Percentiles rank a stretch among this genome's conserved stretches.
These are phyloP conservation scores for Helogale parvula DNA, from an alignment of 2,113 vertebrate species.

Conservation along the genomic window DNA sequence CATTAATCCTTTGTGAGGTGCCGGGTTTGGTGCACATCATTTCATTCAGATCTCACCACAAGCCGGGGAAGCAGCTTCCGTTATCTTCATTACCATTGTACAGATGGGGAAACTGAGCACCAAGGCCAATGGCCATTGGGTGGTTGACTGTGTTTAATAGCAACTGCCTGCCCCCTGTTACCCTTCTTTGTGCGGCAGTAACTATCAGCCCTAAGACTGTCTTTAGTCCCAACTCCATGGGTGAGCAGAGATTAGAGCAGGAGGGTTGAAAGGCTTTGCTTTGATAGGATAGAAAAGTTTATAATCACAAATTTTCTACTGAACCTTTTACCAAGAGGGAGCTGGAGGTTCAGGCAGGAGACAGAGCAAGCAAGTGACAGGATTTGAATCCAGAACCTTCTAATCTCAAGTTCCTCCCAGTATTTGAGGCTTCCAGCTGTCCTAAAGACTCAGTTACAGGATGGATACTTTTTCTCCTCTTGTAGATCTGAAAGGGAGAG, in stretches of 20 bases:
- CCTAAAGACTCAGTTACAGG: neutral
- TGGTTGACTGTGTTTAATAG: neutral
- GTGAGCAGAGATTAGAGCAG: neutral
- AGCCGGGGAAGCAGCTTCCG: neutral
- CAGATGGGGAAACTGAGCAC: neutral
- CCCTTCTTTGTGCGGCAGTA: neutral
- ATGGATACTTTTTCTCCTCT: neutral
- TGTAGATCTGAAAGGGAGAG: neutral
- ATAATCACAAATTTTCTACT: neutral
- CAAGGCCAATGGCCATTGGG: neutral
- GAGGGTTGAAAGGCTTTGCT: neutral
- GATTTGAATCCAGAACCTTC: neutral
- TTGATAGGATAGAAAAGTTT: neutral
- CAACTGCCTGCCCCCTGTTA: neutral
- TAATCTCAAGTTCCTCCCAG: neutral
- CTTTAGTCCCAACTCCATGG: neutral
- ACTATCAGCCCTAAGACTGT: neutral
- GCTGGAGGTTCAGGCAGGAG: neutral
- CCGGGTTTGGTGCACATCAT: neutral
- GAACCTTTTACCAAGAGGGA: neutral
- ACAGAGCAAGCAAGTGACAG: neutral
- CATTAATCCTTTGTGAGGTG: neutral
- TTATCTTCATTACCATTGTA: neutral
- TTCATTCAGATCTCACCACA: neutral
- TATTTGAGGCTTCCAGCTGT: neutral